Base-by-base conservation (phyloP, 2,888 invertebrate genomes). In the Adelognathus sp. region DNA sequence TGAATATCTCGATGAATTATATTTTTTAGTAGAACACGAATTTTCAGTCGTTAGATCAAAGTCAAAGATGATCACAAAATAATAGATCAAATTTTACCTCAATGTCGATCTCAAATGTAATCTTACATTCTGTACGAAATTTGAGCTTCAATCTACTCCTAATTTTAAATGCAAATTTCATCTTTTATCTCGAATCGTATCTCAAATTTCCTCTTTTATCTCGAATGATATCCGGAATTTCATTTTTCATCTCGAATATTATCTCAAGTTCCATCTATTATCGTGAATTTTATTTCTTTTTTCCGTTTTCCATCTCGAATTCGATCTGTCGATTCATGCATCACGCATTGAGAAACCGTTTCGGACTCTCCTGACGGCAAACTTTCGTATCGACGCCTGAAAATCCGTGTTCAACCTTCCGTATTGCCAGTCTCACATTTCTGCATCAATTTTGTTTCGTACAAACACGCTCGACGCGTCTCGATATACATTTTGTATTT, bases 1-100 rank as follows among this genome's bases (percentile, higher is more conserved):
- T 66, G 67, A 56, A 69, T 27, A 64, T 67, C 69, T 50, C 63
- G 50, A 76, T 64, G 46, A 72, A 44, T 67, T 33, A 58, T 56
- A 64, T 64, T 31, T 11, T 50, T n/a, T 56, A 1, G 29, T 54
- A 18, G 11, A 18, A 21, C 21, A 11, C 46, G 18, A 46, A 46
- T 7, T 46, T 21, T 21, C 7, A 46, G 18, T 9, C 21, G 21
- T 18, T 21, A 3, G 36, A n/a, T 36, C n/a, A n/a, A 36, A 3
- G 5, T 5, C 39, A 1, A 39, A 14, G 14, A 14, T 39, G 4
- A 39, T 39, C n/a, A 4, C 39, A 5, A 39, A 39, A n/a, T 39
- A n/a, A n/a, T n/a, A 14, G 5, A 39, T 3, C 14, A 39, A 14
- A 39, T 39, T 39, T 1, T 39, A 39, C 14, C 5, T 3, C n/a